Evolutionary conservation across 2,113 vertebrate genomes (phyloP).

Genomic region (Himantopus leucocephalus): DNA sequence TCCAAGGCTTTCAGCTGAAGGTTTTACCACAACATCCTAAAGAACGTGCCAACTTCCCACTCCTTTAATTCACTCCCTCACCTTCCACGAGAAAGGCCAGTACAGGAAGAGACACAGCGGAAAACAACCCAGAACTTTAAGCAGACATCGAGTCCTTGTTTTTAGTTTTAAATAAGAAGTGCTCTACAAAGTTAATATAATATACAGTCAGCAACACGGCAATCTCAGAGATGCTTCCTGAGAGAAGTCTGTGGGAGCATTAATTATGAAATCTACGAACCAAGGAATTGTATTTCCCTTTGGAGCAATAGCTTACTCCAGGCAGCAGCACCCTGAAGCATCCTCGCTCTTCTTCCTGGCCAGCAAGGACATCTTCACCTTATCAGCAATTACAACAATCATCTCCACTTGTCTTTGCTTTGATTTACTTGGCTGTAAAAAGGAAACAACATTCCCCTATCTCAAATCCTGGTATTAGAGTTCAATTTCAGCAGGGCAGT

Average conservation of each 20-base stretch:
- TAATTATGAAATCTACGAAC: neutral
- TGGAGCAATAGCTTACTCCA: neutral
- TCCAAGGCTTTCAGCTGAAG: neutral
- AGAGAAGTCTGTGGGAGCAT: neutral
- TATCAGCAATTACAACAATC: neutral
- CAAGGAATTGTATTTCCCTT: neutral
- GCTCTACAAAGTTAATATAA: neutral
- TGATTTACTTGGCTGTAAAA: neutral
- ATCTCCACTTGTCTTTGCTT: neutral
- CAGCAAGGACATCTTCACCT: neutral
- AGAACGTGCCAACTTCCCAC: neutral
- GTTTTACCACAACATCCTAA: neutral
- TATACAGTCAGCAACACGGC: neutral
- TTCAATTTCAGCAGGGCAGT: neutral
- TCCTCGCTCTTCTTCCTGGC: neutral
- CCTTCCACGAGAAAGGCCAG: neutral
- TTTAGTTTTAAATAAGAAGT: neutral
- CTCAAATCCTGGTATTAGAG: neutral
- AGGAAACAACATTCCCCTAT: neutral
- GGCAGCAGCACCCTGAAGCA: neutral
- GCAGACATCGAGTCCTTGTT: neutral
- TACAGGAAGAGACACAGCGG: neutral
- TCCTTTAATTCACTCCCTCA: neutral
- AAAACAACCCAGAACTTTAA: neutral
- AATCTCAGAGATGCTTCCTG: neutral